These are phyloP conservation scores for Diplodus puntazzo DNA, from an alignment of 2,797 vertebrate genomes.

Conservation along the genomic window DNA sequence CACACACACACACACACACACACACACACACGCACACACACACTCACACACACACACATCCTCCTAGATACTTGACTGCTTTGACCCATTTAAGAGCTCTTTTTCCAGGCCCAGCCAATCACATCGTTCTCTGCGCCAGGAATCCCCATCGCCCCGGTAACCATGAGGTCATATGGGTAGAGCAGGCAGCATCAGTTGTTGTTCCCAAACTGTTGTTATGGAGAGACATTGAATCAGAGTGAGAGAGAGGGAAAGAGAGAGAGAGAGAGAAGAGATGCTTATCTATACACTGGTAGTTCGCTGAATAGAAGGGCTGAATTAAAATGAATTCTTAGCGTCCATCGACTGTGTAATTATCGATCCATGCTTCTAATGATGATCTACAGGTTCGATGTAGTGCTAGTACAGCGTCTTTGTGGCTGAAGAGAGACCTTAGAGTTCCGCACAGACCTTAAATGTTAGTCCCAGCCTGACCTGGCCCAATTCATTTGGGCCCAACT, in stretches of 20 bases:
- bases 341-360: slow-evolving; percentile 7
- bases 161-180: slow-evolving; percentile 80
- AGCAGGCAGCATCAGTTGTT: slow-evolving; percentile 72
- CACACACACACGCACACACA: slow-evolving; percentile 48
- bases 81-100: slow-evolving; percentile 85
- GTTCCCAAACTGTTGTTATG: slow-evolving; percentile 74
- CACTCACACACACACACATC: slow-evolving; percentile 53
- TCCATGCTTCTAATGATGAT: slow-evolving; percentile 1
- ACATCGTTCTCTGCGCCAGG: slow-evolving; percentile 67
- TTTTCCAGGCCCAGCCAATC: slow-evolving; percentile 76
- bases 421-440: background rate
- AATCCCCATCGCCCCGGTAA: slow-evolving; percentile 83
- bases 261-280: background rate
- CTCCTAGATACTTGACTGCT: slow-evolving; percentile 82
- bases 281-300: background rate
- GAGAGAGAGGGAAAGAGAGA: slow-evolving; percentile 1
- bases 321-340: background rate
- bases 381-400: background rate
- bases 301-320: slow-evolving; percentile 27
- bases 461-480: slow-evolving; percentile 7
- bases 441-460: slow-evolving; percentile 4
- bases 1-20: slow-evolving; percentile 49
- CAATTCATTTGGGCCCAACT: background rate
- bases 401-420: slow-evolving; percentile 2
- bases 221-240: slow-evolving; percentile 40